Base-by-base conservation (phyloP, 2,797 vertebrate species). In the Pipistrellus kuhlii region DNA sequence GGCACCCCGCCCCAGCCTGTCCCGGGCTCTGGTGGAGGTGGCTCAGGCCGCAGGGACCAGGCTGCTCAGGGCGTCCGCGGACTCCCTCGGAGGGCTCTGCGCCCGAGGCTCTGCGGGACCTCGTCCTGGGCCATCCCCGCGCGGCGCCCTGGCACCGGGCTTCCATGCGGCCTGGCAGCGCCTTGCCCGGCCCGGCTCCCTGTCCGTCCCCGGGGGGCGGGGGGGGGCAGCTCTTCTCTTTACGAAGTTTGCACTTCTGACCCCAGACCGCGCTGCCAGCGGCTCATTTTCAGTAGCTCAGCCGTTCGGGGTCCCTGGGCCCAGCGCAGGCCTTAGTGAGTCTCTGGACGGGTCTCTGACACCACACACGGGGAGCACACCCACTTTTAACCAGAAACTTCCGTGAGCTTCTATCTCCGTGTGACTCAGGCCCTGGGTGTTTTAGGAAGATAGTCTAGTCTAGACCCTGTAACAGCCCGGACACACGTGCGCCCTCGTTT, bases 331-430 rank as follows among this genome's bases (percentile, higher is more conserved):
- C n/a, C 6, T 13, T 38, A n/a, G 64, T 20, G 17, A 8, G 0
- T 38, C 81, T 55, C 30, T 0, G 0, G 18, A 53, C 41, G 25
- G 10, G 0, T 11, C 32, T 57, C 46, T 25, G 69, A 18, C 7
- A 1, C 1, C 14, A 5, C 0, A 18, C n/a, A 17, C 1, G 38
- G 20, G 21, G 0, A 6, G 41, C 15, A 0, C 17, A 5, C 27
- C 5, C 9, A 44, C 15, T 55, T 62, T 14, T 20, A 10, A 41
- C 91, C 88, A 32, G 89, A 84, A 55, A 62, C 48, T 80, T 76
- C 71, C 32, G 0, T 8, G 78, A 11, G 14, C 32, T 38, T 41
- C 85, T 23, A 9, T 30, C 23, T 32, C 81, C 44, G 0, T 25
- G 20, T 68, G 91, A 88, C 78, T 20, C 1, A 6, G 20, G n/a